A percentile compares a stretch with the other conserved stretches of the same genome.
Evolutionary conservation across 2,797 vertebrate species (phyloP).

Genomic region (Tapirus indicus): DNA sequence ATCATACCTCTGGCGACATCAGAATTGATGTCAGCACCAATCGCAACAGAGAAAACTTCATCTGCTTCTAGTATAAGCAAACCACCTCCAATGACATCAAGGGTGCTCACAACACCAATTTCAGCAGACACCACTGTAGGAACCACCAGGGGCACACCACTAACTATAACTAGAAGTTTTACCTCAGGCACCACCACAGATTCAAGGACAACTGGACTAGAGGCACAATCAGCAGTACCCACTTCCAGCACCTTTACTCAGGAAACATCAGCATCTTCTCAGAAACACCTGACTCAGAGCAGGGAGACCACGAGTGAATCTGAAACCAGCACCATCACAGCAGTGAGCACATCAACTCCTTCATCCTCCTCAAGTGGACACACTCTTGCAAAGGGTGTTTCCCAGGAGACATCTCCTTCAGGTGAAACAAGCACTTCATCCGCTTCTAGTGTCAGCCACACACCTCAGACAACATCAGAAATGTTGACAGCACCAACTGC

Average conservation of each 20-base stretch:
- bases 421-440: not conserved
- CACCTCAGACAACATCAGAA: not conserved
- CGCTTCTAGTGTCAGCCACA: not conserved
- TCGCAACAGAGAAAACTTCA: no score
- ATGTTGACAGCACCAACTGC: fast-evolving
- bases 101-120: not conserved
- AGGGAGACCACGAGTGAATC: not conserved
- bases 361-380: fast-evolving
- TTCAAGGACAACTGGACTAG: fast-evolving
- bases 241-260: fast-evolving
- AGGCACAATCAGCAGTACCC: fast-evolving
- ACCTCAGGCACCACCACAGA: fast-evolving
- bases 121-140: not conserved
- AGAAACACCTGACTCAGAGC: fast-evolving
- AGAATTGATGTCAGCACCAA: fast-evolving
- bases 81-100: not conserved
- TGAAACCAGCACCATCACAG: fast-evolving
- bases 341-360: no score
- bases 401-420: not conserved
- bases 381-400: fast-evolving
- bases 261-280: not conserved
- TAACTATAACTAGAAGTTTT: fast-evolving
- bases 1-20: fast-evolving
- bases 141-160: not conserved
- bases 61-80: not conserved